A percentile compares a stretch with the other conserved stretches of the same genome.
Evolutionary conservation across 2,797 vertebrate species (phyloP).

Genomic region (Diglossa cyanea): DNA sequence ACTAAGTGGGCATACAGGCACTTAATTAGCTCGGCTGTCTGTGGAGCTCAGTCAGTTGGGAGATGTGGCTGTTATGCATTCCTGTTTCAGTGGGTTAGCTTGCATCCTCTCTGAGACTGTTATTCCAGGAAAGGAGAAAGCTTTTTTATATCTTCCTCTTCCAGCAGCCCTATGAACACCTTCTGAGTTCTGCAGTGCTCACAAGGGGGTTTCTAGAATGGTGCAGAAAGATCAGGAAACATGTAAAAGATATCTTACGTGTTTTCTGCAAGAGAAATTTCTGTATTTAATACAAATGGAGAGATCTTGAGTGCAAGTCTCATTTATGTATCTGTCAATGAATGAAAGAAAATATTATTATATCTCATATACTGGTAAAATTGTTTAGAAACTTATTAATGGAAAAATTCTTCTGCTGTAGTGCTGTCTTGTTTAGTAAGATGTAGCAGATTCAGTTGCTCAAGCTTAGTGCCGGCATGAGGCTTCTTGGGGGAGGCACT

Average conservation of each 20-base stretch:
- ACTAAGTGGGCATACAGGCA: neutral
- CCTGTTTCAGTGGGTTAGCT: neutral
- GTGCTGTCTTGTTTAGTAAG: neutral
- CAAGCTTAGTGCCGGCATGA: neutral
- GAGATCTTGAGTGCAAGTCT: neutral
- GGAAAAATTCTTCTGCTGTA: neutral
- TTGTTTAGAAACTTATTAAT: neutral
- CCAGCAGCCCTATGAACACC: neutral
- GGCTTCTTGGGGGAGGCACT: neutral
- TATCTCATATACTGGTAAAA: neutral
- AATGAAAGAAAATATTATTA: neutral
- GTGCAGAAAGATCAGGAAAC: neutral
- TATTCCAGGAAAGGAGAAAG: neutral
- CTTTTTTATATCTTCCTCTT: neutral
- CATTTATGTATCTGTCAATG: neutral
- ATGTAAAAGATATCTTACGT: neutral
- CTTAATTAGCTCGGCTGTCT: neutral
- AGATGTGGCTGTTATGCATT: neutral
- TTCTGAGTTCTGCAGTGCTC: neutral
- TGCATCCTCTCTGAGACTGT: neutral
- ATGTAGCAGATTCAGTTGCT: neutral
- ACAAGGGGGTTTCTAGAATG: neutral
- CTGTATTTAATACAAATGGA: neutral
- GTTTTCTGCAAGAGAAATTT: neutral
- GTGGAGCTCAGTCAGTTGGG: neutral